phyloP scores from a whole-genome alignment of 2,888 invertebrate species.

The Endotricha flammealis region DNA sequence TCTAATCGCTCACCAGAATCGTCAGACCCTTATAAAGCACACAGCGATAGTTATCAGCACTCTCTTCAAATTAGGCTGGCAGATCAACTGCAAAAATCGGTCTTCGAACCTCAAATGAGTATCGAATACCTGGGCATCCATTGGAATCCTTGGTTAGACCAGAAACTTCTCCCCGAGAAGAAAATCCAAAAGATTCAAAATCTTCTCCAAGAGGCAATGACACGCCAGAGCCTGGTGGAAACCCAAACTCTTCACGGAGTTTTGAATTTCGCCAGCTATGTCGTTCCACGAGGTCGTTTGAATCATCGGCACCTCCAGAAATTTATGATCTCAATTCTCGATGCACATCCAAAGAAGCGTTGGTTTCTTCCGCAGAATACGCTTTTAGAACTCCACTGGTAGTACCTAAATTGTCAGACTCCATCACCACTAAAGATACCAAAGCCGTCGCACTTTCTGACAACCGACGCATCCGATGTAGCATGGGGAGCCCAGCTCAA shows the following conservation, averaged over 20 bases:
- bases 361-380: neutral
- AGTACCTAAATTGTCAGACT: constrained; percentile 9
- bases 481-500: constrained; percentile 26
- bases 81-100: constrained; percentile 17
- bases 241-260: constrained; percentile 13
- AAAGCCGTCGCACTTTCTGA: constrained; percentile 13
- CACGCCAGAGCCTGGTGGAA: neutral
- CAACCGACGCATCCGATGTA: constrained; percentile 20
- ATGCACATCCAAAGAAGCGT: neutral
- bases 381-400: constrained; percentile 12
- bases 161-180: constrained; percentile 13
- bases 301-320: constrained; percentile 6
- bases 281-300: constrained; percentile 13
- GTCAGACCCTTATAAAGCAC: neutral
- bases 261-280: constrained; percentile 18
- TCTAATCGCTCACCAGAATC: constrained; percentile 15
- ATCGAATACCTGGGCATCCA: constrained; percentile 17
- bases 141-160: constrained; percentile 18
- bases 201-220: neutral
- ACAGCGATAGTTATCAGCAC: neutral
- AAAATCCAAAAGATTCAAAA: constrained; percentile 1
- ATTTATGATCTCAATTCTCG: neutral
- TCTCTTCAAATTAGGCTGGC: neutral
- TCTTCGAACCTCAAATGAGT: constrained; percentile 10
- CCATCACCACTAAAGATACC: constrained; percentile 11